These are phyloP conservation scores for Doris montereyensis DNA, from an alignment of 2,888 invertebrate species.

Conservation along the genomic window DNA sequence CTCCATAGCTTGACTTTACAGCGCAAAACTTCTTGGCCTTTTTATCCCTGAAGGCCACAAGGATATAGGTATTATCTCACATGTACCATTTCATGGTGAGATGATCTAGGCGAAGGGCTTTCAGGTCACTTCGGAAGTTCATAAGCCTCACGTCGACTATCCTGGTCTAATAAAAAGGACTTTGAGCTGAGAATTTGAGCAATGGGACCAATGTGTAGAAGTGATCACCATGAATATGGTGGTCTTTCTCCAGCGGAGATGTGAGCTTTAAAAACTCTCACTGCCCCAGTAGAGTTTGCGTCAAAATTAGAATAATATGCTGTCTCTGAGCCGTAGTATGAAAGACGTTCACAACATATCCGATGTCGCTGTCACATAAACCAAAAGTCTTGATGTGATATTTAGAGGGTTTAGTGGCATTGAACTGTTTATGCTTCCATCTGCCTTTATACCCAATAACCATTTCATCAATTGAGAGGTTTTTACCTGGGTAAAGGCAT, in stretches of 20 bases:
- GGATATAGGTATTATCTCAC: not conserved
- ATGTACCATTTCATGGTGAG: not conserved
- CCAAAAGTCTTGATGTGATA: slow-evolving; percentile 25
- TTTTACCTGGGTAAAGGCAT: not conserved
- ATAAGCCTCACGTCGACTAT: not conserved
- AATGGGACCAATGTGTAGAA: not conserved
- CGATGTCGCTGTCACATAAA: not conserved
- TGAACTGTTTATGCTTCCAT: slow-evolving; percentile 7
- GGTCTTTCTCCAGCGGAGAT: not conserved
- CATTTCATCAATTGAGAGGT: slow-evolving; percentile 6
- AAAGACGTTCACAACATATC: slow-evolving; percentile 10
- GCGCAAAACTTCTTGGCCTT: not conserved
- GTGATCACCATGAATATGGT: not conserved
- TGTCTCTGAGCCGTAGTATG: slow-evolving; percentile 1
- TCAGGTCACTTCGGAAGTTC: not conserved
- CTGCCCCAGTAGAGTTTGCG: not conserved
- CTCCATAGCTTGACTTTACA: not conserved
- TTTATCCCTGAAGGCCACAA: not conserved
- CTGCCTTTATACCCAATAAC: slow-evolving; percentile 13
- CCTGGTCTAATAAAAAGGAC: not conserved
- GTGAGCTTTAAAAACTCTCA: not conserved
- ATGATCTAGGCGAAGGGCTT: not conserved
- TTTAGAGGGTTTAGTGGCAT: slow-evolving; percentile 3
- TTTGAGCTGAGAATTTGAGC: not conserved
- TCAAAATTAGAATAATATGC: not conserved